phyloP scores from a whole-genome alignment of 2,113 vertebrate species.

The Onychostruthus taczanowskii region DNA sequence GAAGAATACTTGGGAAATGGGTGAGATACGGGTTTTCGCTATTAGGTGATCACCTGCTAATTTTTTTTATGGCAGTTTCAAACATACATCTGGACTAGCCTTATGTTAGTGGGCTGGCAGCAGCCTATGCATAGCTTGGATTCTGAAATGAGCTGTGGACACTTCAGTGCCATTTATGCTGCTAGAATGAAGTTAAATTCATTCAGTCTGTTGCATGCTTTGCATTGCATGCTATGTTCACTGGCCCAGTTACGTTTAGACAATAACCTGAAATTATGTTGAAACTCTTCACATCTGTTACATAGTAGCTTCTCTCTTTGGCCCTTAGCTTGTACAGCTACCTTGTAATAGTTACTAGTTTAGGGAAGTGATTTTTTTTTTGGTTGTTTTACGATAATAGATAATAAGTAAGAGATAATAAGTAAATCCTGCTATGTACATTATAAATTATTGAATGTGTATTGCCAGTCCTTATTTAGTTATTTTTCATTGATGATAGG shows the following conservation, averaged over 20 bases:
- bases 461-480: neutral
- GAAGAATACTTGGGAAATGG: neutral
- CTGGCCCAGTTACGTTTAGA: neutral
- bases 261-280: neutral
- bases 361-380: neutral
- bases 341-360: neutral
- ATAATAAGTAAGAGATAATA: neutral
- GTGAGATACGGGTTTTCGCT: neutral
- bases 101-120: neutral
- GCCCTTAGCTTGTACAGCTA: neutral
- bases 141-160: neutral
- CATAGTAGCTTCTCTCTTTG: neutral
- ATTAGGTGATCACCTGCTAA: neutral
- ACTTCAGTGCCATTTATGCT: fast-evolving
- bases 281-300: neutral
- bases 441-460: neutral
- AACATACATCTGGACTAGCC: neutral
- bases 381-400: neutral
- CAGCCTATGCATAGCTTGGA: fast-evolving
- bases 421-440: neutral
- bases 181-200: neutral
- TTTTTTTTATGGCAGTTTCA: neutral
- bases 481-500: neutral
- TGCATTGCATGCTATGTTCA: neutral
- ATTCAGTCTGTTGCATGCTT: neutral